Base-by-base conservation (phyloP, 2,113 vertebrate species). In the Macquaria ambigua region DNA sequence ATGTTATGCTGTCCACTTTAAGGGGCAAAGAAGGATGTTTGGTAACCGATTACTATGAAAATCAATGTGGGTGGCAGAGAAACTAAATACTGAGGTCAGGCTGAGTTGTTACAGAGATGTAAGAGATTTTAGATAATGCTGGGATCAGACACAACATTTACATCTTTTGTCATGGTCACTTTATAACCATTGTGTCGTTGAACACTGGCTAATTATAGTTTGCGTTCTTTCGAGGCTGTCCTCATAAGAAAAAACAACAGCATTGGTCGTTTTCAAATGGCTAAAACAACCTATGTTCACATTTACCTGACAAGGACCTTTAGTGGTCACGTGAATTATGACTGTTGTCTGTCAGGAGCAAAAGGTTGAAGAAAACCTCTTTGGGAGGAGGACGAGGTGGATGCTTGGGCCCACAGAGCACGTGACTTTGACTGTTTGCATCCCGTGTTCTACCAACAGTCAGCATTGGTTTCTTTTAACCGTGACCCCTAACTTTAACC, bases 11-110 rank as follows among this genome's bases (percentile, higher is more conserved):
- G 37, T 72, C 4, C 6, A 41, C 28, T 53, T 64, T 63, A 15
- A 68, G 37, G 37, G 20, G 46, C 61, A 50, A 28, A n/a, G 3
- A 73, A 53, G 70, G 25, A 41, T 59, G 25, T 25, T 43, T 46
- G 53, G 14, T 39, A 64, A 79, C 34, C 41, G 72, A 23, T 59
- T 25, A 12, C 69, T 56, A 8, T 72, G 58, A 55, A 62, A 73
- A 63, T 64, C 23, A 15, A 8, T 52, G 39, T 56, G 59, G 20
- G 76, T 62, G 58, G 81, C 53, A 75, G 59, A 59, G 67, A 56
- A 83, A 78, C 64, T 46, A 74, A 64, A 80, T 62, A 43, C 46
- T 37, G 46, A 58, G 23, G 20, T 50, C 37, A 69, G 14, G 6
- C 23, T 67, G 20, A n/a, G 74, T 25, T 0, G 14, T 39, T 4